Base-by-base conservation (phyloP, 2,113 vertebrate species). In the Hystrix cristata region DNA sequence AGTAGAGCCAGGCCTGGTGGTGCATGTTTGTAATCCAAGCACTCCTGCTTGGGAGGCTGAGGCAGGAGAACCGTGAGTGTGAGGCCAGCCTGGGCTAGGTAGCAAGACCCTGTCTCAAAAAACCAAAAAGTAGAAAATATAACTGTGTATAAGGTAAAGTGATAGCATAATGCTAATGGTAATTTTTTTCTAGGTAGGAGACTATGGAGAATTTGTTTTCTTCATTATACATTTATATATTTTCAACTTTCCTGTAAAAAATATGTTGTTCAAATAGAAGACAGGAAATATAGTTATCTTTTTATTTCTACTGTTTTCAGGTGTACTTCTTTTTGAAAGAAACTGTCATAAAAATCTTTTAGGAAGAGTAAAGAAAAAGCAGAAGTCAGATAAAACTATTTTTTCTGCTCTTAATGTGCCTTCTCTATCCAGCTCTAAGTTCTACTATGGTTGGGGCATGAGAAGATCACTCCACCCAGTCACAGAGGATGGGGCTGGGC, bases 221-320 rank as follows among this genome's bases (percentile, higher is more conserved):
- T 62, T 90, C 13, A 25, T 53, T 81, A 80, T 48, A 46, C 2
- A 65, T 27, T n/a, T 89, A 60, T 43, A 69, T 59, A 12, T 59
- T 78, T 82, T 83, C 48, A 91, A 65, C 7, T 71, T 84, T 93
- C 38, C 84, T 65, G 16, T 10, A 81, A 16, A 57, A 46, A 48
- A 5, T 38, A 71, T 46, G 11, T 18, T 78, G 15, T n/a, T 92
- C 46, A 57, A 51, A 90, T 46, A 94, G 21, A 65, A 94, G 48
- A 46, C 23, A 16, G 71, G 65, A 94, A 88, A 90, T 85, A 86
- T 48, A 8, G 29, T 53, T 53, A 78, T 0, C 29, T n/a, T 80
- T 85, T 83, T 57, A 76, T 38, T 83, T 90, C 15, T 14, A 94
- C 43, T 85, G 11, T 4, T 78, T 87, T 90, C 59, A 92, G 71